A percentile compares a stretch with the other conserved stretches of the same genome.
Conservation (phyloP, 1,140 invertebrate genomes). For the Goniozus legneri region DNA sequence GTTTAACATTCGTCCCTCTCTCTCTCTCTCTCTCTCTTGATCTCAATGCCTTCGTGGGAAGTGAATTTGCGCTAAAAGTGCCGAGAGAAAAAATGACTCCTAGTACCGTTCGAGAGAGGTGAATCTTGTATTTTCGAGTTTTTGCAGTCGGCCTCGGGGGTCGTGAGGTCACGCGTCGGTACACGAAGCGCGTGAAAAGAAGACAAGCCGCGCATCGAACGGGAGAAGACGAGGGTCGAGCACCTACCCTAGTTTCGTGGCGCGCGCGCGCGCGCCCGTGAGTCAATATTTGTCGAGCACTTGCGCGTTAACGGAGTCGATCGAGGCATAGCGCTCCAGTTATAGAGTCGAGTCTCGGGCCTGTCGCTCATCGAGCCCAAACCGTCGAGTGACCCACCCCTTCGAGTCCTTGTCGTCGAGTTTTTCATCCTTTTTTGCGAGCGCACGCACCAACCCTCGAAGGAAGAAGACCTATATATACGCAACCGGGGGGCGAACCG, state of each 20-base stretch:
- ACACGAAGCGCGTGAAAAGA: no score
- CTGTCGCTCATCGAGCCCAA: background rate
- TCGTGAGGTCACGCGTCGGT: no score
- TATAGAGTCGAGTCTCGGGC: slow-evolving; percentile 21
- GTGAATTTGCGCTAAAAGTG: no score
- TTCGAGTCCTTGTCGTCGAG: background rate
- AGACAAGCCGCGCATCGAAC: no score
- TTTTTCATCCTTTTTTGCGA: background rate
- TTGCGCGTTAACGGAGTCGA: slow-evolving; percentile 45
- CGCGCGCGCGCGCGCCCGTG: no score
- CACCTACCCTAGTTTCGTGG: slow-evolving; percentile 38
- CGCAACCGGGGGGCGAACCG: slow-evolving; percentile 10
- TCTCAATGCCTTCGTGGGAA: no score
- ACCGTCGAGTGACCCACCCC: background rate
- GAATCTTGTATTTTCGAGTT: no score
- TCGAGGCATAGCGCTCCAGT: slow-evolving; percentile 31
- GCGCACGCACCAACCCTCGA: background rate
- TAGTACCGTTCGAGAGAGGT: no score
- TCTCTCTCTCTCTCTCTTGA: slow-evolving; percentile 6
- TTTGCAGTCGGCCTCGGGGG: background rate
- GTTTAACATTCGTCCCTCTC: background rate
- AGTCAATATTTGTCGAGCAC: slow-evolving; percentile 52
- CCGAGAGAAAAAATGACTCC: no score
- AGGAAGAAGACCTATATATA: background rate
- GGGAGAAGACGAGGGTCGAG: slow-evolving; percentile 4